Base-by-base conservation (phyloP, 1,140 invertebrate species). In the Drosophila repletoides region DNA sequence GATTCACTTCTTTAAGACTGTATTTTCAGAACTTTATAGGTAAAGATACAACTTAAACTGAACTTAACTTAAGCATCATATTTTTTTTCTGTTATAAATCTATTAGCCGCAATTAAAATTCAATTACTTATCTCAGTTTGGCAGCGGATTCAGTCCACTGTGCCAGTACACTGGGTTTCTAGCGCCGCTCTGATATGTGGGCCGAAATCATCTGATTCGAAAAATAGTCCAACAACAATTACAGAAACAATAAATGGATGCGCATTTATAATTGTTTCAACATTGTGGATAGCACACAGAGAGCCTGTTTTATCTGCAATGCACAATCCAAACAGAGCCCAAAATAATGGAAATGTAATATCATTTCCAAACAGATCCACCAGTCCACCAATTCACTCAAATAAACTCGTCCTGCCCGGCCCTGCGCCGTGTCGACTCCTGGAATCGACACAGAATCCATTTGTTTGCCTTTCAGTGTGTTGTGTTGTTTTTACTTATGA, bases 281-380 rank as follows among this genome's bases (percentile, higher is more conserved):
- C 52, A 68, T 81, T 56, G 41, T 38, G 69, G 49, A 53, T 53
- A 19, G 56, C 15, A 43, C 38, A 5, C 9, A 29, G 7, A 17
- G 26, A 12, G 15, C 19, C 21, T 29, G 19, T 69, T 79, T 79
- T 75, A 75, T 80, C 60, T 40, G 49, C 21, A 53, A 31, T 38
- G 28, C 45, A 53, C 29, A 70, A 60, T 60, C 28, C 33, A 33
- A 56, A 43, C 58, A 49, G 14, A 43, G 34, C 28, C 29, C 5
- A 46, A 67, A 74, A 86, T 84, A 84, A 84, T 84, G 79, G 75
- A 84, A 84, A 84, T 84, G 79, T 84, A 84, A 84, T 84, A 79
- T 84, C 60, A 79, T 79, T 83, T 52, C 51, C 41, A 52, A 26
- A 69, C 71, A 76, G 29, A 72, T 59, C 51, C 38, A 36, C 26